phyloP scores from a whole-genome alignment of 2,113 vertebrate genomes.

The Melanocharis versteri region DNA sequence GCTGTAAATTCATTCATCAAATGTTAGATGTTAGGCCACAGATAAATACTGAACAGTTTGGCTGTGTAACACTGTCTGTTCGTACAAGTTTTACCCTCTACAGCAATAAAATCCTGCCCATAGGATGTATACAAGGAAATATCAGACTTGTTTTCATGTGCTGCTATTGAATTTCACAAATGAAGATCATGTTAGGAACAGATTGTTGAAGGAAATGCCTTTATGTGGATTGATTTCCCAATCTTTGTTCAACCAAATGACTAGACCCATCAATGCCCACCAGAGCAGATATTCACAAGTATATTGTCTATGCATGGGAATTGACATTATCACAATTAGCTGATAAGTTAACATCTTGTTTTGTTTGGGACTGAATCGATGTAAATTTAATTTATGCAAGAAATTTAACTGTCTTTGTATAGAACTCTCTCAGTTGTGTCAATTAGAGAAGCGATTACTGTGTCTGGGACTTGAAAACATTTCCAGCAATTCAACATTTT shows the following conservation, averaged over 20 bases:
- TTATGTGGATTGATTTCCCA: neutral
- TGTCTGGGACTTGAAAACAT: neutral
- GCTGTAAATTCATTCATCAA: conserved; percentile 63
- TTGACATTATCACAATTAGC: neutral
- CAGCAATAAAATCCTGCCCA: neutral
- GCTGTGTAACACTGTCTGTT: neutral
- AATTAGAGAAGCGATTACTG: neutral
- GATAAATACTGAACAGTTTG: conserved; percentile 36
- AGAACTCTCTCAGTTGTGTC: neutral
- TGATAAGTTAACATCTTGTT: neutral
- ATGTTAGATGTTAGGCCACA: conserved; percentile 31
- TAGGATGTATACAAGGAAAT: neutral
- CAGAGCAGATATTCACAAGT: neutral
- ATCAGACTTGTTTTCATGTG: neutral
- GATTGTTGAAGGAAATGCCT: neutral
- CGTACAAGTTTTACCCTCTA: conserved; percentile 6
- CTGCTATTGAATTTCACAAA: neutral
- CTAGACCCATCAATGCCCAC: neutral
- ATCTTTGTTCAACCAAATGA: neutral
- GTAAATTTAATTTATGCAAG: neutral
- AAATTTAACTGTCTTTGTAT: neutral
- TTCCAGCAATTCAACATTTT: conserved; percentile 28
- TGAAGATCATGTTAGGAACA: neutral
- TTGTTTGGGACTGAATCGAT: neutral
- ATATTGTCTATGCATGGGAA: neutral